A percentile compares a stretch with the other conserved stretches of the same genome.
phyloP scores from a whole-genome alignment of 2,113 vertebrate species.

The Pseudorasbora parva region DNA sequence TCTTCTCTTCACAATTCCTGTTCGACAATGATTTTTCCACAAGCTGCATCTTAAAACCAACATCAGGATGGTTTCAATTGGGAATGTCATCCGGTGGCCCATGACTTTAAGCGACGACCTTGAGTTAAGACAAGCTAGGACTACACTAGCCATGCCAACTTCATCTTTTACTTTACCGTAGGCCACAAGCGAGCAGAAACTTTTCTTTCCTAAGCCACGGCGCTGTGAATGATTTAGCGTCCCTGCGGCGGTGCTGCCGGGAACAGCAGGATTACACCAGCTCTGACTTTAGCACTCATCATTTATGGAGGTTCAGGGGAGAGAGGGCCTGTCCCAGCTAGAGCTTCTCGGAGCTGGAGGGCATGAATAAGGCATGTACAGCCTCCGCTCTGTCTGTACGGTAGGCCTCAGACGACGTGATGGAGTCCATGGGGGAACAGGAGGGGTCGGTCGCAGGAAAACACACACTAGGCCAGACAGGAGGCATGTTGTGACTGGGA shows the following conservation, averaged over 20 bases:
- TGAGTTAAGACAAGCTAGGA: background rate
- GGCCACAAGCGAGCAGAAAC: constrained; percentile 12
- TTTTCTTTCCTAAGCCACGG: constrained; percentile 40
- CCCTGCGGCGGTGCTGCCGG: constrained; percentile 39
- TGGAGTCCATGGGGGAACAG: constrained; percentile 3
- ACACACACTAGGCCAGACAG: constrained; percentile 33
- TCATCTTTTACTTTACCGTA: constrained; percentile 14
- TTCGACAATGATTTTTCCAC: background rate
- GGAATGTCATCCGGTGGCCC: background rate
- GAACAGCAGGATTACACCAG: background rate
- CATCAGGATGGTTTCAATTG: background rate
- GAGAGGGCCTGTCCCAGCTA: constrained; percentile 44
- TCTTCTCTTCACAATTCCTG: constrained; percentile 41
- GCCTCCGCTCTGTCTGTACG: constrained; percentile 28
- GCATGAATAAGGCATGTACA: constrained; percentile 57
- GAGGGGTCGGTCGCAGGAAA: constrained; percentile 18
- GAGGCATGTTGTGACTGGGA: constrained; percentile 51
- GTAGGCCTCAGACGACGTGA: constrained; percentile 11
- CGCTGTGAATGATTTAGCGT: constrained; percentile 53
- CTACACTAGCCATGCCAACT: background rate
- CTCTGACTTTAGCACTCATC: constrained; percentile 39
- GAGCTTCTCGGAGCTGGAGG: constrained; percentile 41
- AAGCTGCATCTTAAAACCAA: background rate
- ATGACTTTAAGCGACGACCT: background rate
- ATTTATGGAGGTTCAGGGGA: constrained; percentile 55